These are phyloP conservation scores for Eumerus sabulonum DNA, from an alignment of 2,888 invertebrate species.

Conservation along the genomic window DNA sequence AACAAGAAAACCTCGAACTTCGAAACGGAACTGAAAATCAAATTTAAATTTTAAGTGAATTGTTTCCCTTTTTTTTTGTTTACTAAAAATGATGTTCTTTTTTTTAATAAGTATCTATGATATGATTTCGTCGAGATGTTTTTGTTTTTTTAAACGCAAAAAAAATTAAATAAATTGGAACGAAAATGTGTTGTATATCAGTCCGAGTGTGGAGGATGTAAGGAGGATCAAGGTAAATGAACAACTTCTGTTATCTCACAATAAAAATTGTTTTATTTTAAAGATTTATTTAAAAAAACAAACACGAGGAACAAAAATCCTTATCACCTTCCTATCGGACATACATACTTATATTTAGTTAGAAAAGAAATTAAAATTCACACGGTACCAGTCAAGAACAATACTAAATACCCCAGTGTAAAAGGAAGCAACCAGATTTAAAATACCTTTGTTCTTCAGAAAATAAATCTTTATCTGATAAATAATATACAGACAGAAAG, in stretches of 20 bases:
- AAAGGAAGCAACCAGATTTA: slow-evolving; percentile 30
- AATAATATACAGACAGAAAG: slow-evolving; percentile 18
- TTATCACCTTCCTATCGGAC: slow-evolving; percentile 51
- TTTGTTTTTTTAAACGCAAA: no score
- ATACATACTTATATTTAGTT: slow-evolving; percentile 34
- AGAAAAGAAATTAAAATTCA: slow-evolving; percentile 21
- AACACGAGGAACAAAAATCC: slow-evolving; percentile 18
- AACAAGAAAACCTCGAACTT: slow-evolving; percentile 58
- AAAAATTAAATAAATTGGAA: slow-evolving; percentile 15
- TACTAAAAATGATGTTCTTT: no score
- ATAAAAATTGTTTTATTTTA: background rate
- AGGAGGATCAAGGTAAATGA: slow-evolving; percentile 66
- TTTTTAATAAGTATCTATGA: no score
- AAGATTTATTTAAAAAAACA: slow-evolving; percentile 18
- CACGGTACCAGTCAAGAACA: slow-evolving; percentile 49
- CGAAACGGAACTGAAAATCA: slow-evolving; percentile 67
- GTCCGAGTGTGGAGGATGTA: slow-evolving; percentile 54
- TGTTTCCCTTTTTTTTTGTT: slow-evolving; percentile 47
- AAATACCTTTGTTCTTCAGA: slow-evolving; percentile 22
- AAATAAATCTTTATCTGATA: slow-evolving; percentile 10
- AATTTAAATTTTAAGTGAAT: slow-evolving; percentile 66
- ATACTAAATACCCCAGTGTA: slow-evolving; percentile 46
- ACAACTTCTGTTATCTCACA: slow-evolving; percentile 48
- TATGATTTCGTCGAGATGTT: slow-evolving; percentile 32
- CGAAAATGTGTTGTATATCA: slow-evolving; percentile 51